Evolutionary conservation across 1,140 invertebrate species (phyloP), one percentile per base, ranked within the genome.

Genomic region (Dinoponera quadriceps): DNA sequence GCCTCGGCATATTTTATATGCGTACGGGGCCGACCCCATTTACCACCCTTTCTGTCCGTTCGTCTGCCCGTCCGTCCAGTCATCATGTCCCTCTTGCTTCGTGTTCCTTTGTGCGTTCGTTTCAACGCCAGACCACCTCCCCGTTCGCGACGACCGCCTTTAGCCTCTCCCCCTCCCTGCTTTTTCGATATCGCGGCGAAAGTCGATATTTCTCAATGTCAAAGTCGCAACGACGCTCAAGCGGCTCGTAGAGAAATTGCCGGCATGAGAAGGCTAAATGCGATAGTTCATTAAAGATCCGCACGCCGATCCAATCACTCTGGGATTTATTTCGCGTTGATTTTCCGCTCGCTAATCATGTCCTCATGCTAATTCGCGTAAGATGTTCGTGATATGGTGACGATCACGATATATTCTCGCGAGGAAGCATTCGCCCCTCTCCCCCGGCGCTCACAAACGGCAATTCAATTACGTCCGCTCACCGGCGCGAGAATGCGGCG

Each of bases 1-100:
- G 89, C 78, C 87, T 88, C 86, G 89, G 90, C 90, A 93, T 92
- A 93, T 93, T 92, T 93, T 93, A 92, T 92, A 89, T 78, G 85
- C 88, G 85, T 89, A 85, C 82, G 55, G 57, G 71, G 49, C 66
- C 88, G 84, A 89, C 85, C 88, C 83, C 82, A 86, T 89, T 89
- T 87, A 84, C 83, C 72, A 89, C 54, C 71, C 72, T 85, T 33
- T 80, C 59, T 51, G 80, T 86, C 80, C 73, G 29, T 85, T 68
- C 54, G 54, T 69, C 59, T 38, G 51, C 27, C 27, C 65, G 65
- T 82, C 63, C 22, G 74, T 85, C 77, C 72, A 54, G 18, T 80
- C 75, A 33, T 66, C 44, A 62, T 49, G 4, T 44, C 49, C 22
- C 60, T 20, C 20, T 66, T 11, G 51, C 65, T 25, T 44, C 48